Evolutionary conservation across 2,113 vertebrate genomes (phyloP).

Genomic region (Dendropsophus ebraccatus): DNA sequence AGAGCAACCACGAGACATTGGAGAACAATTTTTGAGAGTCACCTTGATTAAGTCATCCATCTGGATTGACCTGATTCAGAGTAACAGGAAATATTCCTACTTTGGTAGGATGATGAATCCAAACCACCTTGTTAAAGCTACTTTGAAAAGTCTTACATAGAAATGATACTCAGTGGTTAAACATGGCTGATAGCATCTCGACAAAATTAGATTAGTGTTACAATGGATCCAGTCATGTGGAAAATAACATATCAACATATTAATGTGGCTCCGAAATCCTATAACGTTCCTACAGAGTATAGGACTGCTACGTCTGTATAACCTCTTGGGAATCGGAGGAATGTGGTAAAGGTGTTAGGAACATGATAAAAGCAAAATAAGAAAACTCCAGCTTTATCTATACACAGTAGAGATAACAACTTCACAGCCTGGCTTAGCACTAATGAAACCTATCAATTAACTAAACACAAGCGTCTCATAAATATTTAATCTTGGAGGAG

Average conservation of each 20-base stretch:
- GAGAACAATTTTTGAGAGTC: not conserved
- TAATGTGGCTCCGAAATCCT: too few species aligned
- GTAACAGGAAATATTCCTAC: too few species aligned
- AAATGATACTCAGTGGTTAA: not conserved
- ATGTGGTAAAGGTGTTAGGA: not conserved
- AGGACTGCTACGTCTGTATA: too few species aligned
- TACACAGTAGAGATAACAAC: not conserved
- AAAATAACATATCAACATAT: too few species aligned
- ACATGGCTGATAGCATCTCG: not conserved
- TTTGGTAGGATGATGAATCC: not conserved
- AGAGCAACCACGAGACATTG: not conserved
- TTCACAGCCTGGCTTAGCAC: not conserved
- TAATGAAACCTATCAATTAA: conserved; percentile 1
- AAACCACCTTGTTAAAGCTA: not conserved
- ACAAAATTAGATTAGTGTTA: not conserved
- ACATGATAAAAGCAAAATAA: not conserved
- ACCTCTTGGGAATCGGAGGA: not conserved
- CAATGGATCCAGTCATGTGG: not conserved
- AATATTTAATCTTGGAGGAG: not conserved
- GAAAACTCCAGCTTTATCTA: not conserved
- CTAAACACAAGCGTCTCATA: not conserved
- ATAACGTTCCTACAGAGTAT: too few species aligned
- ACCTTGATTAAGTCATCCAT: not conserved
- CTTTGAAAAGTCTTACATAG: not conserved
- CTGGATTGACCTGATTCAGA: too few species aligned